Evolutionary conservation across 2,888 invertebrate genomes (phyloP), one percentile per base, ranked within the genome.

Genomic region (Gymnosoma rotundatum): DNA sequence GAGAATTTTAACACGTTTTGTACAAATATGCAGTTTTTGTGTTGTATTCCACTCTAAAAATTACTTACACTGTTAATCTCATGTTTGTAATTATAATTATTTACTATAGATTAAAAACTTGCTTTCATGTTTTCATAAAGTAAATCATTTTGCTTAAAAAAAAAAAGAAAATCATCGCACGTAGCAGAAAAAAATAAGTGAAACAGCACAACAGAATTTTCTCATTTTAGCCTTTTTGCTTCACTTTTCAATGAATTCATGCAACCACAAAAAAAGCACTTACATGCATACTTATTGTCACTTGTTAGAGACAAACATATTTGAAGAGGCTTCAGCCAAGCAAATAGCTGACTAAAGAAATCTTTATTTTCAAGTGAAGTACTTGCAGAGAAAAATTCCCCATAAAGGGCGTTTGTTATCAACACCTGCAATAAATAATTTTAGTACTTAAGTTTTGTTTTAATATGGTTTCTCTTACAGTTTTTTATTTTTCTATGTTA

Each of bases 91-190:
- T 84, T 84, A 84, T 70, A 84, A 84, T 84, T 74, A 84, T 84
- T 80, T 81, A 84, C 78, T 69, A 64, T 48, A 81, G 81, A 81
- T 81, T 84, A 84, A 84, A 83, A 83, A 78, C 66, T 81, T 84
- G 69, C 81, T 84, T 81, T 84, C 84, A 84, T 84, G 84, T 81
- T 81, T 80, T 70, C 73, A 81, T 81, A 81, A 81, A 84, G 78
- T 81, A 84, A 84, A 83, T 78, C 12, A 12, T 42, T 45, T 20
- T 54, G 56, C 42, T 56, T 25, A 45, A 21, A 66, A 73, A 52
- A 25, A 25, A 20, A 21, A 66, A 73, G 45, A 25, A 25, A 20
- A 52, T 21, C 42, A 70, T 56, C 72, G 60, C 50, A 52, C n/a
- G 52, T 48, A n/a, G 61, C 10, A 38, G 20, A 48, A 36, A 48